Conservation (phyloP, 2,113 vertebrate species). For the Pelecanus crispus region DNA sequence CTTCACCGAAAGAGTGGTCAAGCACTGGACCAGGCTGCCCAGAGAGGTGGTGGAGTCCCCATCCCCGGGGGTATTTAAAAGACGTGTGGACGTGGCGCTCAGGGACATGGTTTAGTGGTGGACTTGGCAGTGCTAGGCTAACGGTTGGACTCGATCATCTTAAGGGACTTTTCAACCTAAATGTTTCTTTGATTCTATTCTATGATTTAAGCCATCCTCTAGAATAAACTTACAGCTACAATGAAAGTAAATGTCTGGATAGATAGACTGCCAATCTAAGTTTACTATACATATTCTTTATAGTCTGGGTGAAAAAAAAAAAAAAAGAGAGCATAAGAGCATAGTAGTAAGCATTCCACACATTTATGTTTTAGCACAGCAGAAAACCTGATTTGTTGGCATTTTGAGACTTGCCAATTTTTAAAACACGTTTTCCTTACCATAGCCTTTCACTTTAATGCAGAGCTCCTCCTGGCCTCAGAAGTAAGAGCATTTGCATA, state of each 20-base stretch:
- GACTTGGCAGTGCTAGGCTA: neutral
- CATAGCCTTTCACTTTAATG: neutral
- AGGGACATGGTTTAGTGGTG: neutral
- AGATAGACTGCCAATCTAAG: neutral
- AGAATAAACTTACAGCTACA: neutral
- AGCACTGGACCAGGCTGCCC: neutral
- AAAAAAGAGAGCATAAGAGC: neutral
- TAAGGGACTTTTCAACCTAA: neutral
- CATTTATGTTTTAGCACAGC: neutral
- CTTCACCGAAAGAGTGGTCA: neutral
- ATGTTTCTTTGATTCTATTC: neutral
- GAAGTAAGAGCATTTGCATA: neutral
- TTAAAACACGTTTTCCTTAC: neutral
- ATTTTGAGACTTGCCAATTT: neutral
- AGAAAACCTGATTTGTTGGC: neutral
- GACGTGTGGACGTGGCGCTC: rapidly evolving
- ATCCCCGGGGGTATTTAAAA: neutral
- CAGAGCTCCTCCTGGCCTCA: neutral
- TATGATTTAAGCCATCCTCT: neutral
- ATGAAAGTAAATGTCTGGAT: neutral
- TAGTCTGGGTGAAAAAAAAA: neutral
- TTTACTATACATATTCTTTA: neutral
- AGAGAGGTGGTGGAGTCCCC: neutral
- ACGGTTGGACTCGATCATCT: neutral
- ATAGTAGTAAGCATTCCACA: neutral